These are phyloP conservation scores for Xenopus laevis DNA, from an alignment of 2,113 vertebrate genomes.

Conservation along the genomic window DNA sequence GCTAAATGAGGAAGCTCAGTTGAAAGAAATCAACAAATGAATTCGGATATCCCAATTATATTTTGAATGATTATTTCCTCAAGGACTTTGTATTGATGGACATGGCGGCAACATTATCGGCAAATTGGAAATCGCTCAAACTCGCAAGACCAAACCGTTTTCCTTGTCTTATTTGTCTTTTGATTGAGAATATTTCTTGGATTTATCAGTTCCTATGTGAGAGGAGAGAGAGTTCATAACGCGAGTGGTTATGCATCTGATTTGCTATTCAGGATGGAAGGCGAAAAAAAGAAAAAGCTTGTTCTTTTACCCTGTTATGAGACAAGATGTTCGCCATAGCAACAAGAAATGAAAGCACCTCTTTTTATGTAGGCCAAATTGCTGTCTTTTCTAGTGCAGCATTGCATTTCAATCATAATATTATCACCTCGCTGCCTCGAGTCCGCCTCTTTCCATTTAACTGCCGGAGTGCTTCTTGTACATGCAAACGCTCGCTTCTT, in stretches of 20 bases:
- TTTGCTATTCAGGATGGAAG: slow-evolving; percentile 29
- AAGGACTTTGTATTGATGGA: too few species aligned
- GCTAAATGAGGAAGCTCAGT: too few species aligned
- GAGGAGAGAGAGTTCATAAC: slow-evolving; percentile 30
- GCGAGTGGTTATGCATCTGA: slow-evolving; percentile 38
- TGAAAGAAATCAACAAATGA: too few species aligned
- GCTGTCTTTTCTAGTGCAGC: slow-evolving; percentile 39
- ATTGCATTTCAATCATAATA: slow-evolving; percentile 46
- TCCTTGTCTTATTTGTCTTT: too few species aligned
- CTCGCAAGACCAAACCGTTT: too few species aligned
- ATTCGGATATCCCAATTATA: too few species aligned
- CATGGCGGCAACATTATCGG: too few species aligned
- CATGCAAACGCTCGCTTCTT: slow-evolving; percentile 15
- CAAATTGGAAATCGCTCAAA: too few species aligned
- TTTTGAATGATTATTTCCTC: too few species aligned
- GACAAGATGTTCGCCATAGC: slow-evolving; percentile 44
- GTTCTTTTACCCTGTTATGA: slow-evolving; percentile 42
- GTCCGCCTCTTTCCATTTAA: slow-evolving; percentile 32
- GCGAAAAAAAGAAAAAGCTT: slow-evolving; percentile 9
- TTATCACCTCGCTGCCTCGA: slow-evolving; percentile 40
- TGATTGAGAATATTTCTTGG: too few species aligned
- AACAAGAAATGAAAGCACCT: slow-evolving; percentile 43
- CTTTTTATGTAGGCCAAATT: slow-evolving; percentile 47
- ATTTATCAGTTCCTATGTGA: background rate
- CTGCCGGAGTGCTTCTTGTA: slow-evolving; percentile 22